phyloP scores from a whole-genome alignment of 2,113 vertebrate species.

The Myrmecobius fasciatus region DNA sequence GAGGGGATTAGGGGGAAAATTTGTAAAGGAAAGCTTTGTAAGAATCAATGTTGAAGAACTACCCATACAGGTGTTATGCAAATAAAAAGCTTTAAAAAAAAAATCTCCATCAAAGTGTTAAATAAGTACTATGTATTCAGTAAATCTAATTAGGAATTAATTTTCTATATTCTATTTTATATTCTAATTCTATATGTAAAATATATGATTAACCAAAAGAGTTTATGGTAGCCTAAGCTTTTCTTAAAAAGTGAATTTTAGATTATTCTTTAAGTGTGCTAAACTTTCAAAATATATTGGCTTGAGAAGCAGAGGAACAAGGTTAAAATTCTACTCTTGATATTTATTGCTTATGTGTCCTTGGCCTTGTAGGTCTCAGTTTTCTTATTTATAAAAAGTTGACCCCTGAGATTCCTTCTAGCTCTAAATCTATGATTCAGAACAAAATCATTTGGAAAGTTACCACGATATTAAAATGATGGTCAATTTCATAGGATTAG shows the following conservation, averaged over 20 bases:
- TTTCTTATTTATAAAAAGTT: background rate
- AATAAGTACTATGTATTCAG: background rate
- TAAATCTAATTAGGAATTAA: background rate
- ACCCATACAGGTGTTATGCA: no score
- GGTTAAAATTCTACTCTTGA: background rate
- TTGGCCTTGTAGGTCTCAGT: background rate
- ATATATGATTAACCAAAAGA: background rate
- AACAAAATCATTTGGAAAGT: background rate
- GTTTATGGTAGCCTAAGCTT: background rate
- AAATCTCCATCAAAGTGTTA: background rate
- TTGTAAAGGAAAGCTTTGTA: no score
- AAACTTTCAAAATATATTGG: background rate
- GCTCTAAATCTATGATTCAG: background rate
- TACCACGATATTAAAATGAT: background rate
- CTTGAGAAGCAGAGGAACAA: background rate
- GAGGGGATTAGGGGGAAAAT: no score
- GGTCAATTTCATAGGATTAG: background rate
- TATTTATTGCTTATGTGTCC: background rate
- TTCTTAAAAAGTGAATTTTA: background rate
- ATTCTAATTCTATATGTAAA: no score
- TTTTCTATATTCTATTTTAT: no score
- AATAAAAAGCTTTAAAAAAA: no score
- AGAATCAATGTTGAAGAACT: no score
- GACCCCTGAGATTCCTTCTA: background rate
- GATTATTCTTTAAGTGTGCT: background rate